Evolutionary conservation across 2,888 invertebrate genomes (phyloP).

Genomic region (Cephus runcator): DNA sequence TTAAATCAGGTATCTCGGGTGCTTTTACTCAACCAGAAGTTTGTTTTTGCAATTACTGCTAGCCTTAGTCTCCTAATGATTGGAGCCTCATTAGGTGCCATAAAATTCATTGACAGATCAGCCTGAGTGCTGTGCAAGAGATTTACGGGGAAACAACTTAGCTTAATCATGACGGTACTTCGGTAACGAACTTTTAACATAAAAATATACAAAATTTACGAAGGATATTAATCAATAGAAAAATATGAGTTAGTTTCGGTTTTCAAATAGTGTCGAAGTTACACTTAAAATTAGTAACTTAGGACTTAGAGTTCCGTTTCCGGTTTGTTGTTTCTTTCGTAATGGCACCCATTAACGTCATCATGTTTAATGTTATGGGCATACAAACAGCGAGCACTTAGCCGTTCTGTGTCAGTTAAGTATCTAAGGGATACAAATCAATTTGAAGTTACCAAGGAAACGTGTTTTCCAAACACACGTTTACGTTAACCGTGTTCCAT

Average conservation of each 20-base stretch:
- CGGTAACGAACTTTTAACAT: background rate
- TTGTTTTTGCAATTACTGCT: background rate
- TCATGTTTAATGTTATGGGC: background rate
- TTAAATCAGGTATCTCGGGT: background rate
- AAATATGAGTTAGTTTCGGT: background rate
- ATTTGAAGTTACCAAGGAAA: slow-evolving; percentile 58
- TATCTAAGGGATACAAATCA: slow-evolving; percentile 49
- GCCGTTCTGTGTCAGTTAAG: background rate
- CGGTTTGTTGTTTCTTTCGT: background rate
- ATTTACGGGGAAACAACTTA: background rate
- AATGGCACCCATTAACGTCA: background rate
- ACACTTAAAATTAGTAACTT: background rate
- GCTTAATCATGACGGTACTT: background rate
- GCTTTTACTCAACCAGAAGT: background rate
- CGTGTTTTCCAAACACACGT: slow-evolving; percentile 51
- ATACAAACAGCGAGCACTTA: background rate
- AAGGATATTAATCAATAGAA: background rate
- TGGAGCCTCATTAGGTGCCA: background rate
- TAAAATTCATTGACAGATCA: background rate
- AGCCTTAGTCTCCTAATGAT: background rate
- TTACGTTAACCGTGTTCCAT: background rate
- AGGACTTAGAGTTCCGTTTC: background rate
- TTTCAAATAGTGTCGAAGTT: background rate
- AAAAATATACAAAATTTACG: background rate
- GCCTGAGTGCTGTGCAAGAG: background rate